Percentiles rank a stretch among this genome's conserved stretches.
Conservation (phyloP, 2,888 invertebrate genomes). For the Rutpela maculata region DNA sequence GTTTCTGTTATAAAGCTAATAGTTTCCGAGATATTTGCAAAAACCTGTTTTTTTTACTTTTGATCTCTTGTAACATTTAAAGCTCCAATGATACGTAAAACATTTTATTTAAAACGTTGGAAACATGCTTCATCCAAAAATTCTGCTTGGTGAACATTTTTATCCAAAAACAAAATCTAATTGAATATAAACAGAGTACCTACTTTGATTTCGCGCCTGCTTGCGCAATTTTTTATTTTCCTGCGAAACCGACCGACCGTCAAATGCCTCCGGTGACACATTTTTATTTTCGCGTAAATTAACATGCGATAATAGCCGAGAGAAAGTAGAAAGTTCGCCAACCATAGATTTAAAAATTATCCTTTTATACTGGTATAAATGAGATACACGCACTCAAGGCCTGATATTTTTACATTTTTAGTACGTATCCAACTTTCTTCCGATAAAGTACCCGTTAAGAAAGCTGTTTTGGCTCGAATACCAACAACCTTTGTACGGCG, state of each 20-base stretch:
- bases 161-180: too few species aligned
- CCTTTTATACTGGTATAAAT: neutral
- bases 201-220: neutral
- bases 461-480: conserved; percentile 7
- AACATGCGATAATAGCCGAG: neutral
- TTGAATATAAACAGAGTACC: too few species aligned
- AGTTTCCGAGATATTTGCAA: too few species aligned
- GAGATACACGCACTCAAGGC: conserved; percentile 9
- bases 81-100: too few species aligned
- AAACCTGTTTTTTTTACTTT: too few species aligned
- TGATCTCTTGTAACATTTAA: too few species aligned
- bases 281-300: conserved; percentile 14
- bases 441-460: conserved; percentile 20
- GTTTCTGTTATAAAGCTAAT: too few species aligned
- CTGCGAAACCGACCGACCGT: neutral
- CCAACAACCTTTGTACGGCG: conserved; percentile 22
- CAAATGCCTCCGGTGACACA: conserved; percentile 10
- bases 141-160: too few species aligned
- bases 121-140: too few species aligned
- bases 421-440: conserved; percentile 10
- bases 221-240: neutral
- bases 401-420: conserved; percentile 13
- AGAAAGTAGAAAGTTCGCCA: conserved; percentile 26
- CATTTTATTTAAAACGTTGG: too few species aligned
- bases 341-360: conserved; percentile 3